Percentiles rank a stretch among this genome's conserved stretches.
These are phyloP conservation scores for Pogonocichla stellata DNA, from an alignment of 2,113 vertebrate genomes.

Conservation along the genomic window DNA sequence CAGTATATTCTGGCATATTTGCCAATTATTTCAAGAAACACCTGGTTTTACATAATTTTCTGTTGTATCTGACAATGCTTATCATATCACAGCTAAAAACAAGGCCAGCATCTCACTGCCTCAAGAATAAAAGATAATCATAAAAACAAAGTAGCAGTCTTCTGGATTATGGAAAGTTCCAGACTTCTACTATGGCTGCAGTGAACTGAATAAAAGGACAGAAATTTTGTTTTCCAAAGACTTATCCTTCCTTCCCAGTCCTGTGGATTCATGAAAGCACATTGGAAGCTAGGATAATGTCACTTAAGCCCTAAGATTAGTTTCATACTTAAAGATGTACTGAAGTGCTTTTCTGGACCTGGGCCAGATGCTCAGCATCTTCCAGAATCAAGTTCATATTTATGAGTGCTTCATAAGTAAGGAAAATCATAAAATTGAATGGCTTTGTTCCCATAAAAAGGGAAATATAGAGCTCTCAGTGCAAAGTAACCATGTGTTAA, in stretches of 20 bases:
- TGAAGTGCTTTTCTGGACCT: constrained; percentile 40
- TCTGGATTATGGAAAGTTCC: not conserved
- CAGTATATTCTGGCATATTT: not conserved
- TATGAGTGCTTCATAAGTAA: constrained; percentile 12
- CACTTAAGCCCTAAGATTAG: not conserved
- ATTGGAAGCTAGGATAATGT: not conserved
- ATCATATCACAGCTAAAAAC: not conserved
- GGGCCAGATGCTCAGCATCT: not conserved
- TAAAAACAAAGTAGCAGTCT: not conserved
- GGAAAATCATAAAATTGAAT: constrained; percentile 36
- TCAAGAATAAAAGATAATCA: not conserved
- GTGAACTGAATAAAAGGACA: not conserved
- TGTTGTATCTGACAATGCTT: not conserved
- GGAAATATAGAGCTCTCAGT: not conserved
- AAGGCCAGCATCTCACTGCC: not conserved
- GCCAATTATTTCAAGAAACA: not conserved
- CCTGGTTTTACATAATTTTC: not conserved
- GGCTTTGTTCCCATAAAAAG: not conserved
- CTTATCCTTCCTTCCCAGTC: not conserved
- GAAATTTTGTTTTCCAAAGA: not conserved
- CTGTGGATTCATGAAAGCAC: not conserved
- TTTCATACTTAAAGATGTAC: not conserved
- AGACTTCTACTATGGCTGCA: not conserved
- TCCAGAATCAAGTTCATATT: constrained; percentile 14
- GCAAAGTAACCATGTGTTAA: constrained; percentile 17